These are phyloP conservation scores for Anisognathus igniventris DNA, from an alignment of 2,797 vertebrate genomes.

Conservation along the genomic window DNA sequence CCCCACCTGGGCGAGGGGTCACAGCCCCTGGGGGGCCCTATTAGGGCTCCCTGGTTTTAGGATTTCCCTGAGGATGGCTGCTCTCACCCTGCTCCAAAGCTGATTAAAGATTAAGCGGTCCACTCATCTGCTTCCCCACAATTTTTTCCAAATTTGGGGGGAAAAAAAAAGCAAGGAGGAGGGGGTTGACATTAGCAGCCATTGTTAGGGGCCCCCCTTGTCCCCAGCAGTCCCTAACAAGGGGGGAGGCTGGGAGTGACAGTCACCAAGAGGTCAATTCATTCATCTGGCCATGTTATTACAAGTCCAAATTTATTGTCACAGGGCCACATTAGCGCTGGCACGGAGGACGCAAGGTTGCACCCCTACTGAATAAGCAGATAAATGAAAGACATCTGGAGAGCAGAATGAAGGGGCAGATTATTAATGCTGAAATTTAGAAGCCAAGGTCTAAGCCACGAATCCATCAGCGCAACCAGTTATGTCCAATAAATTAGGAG, in stretches of 20 bases:
- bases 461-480: constrained; percentile 78
- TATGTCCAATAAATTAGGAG: constrained; percentile 81
- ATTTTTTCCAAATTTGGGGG: background rate
- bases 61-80: background rate
- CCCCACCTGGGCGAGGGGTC: background rate
- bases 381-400: constrained; percentile 79
- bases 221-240: background rate
- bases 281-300: constrained; percentile 70
- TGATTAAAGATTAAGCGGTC: constrained; percentile 27
- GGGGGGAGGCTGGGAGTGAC: constrained; percentile 38
- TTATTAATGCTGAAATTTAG: constrained; percentile 86
- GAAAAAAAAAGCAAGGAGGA: background rate
- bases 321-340: constrained; percentile 67
- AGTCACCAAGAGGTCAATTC: constrained; percentile 65
- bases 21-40: background rate
- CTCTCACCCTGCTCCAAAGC: background rate
- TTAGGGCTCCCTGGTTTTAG: background rate
- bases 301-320: constrained; percentile 72
- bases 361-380: constrained; percentile 66
- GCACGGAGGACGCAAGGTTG: constrained; percentile 64
- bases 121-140: background rate
- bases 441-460: constrained; percentile 84
- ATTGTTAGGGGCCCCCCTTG: background rate
- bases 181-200: background rate
- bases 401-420: constrained; percentile 70